Conservation (phyloP, 2,113 vertebrate genomes). For the Ranitomeya variabilis region DNA sequence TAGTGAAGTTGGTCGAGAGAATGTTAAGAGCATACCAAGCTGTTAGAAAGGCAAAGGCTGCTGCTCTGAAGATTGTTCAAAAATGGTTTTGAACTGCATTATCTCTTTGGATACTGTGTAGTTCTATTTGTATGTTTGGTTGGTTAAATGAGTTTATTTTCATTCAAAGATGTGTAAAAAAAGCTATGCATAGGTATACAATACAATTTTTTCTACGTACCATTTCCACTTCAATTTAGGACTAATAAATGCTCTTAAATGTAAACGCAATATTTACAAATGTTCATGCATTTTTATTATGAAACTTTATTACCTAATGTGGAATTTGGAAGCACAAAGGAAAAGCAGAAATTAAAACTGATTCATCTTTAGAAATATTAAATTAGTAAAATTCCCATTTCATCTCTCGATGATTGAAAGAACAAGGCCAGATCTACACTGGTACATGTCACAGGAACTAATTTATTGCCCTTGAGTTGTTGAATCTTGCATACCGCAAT, state of each 20-base stretch:
- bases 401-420: conserved; percentile 3
- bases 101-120: no score
- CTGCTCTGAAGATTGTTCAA: no score
- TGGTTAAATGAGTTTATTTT: no score
- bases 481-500: no score
- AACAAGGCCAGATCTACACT: background rate
- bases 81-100: no score
- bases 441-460: background rate
- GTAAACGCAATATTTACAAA: background rate
- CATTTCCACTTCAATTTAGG: background rate
- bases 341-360: background rate
- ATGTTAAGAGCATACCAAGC: no score
- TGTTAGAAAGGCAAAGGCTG: no score
- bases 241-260: background rate
- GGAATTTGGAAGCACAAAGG: background rate
- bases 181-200: no score
- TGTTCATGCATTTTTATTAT: background rate
- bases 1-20: no score
- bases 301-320: background rate
- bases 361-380: background rate
- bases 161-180: no score
- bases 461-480: background rate
- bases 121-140: no score
- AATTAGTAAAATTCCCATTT: background rate
- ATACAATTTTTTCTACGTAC: background rate